Evolutionary conservation across 2,888 invertebrate species (phyloP), one percentile per base, ranked within the genome.

Genomic region (Epirrita christyi): DNA sequence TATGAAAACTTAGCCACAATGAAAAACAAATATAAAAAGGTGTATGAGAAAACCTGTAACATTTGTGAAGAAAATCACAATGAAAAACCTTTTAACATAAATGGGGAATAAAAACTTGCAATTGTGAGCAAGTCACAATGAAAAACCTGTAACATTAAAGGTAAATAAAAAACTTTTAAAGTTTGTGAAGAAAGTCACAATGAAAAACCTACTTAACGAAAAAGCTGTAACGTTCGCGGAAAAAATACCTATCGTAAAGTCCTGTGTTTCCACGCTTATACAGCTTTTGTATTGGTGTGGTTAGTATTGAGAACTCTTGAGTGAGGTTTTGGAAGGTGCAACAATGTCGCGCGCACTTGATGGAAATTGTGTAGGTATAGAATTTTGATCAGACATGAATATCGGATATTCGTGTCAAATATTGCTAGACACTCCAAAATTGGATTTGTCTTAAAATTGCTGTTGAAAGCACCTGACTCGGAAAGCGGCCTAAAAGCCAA

Each of bases 401-500:
- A n/a, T n/a, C n/a, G n/a, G n/a, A n/a, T n/a, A 36, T 37, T 43
- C 28, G 14, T 36, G 36, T 50, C 37, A 21, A n/a, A 40, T 40
- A 7, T 7, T 9, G 32, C 2, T 7, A 40, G 14, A 21, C 6
- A 10, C 10, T 41, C 0, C 27, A 41, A 40, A 40, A 40, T n/a
- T 21, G 41, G 41, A 13, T 10, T 27, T 21, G 44, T 32, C 36
- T 32, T 45, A 32, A 37, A 49, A 53, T 42, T 46, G 43, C 27
- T 32, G 32, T 47, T 51, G 32, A 4, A 38, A 15, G 48, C 34
- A 50, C 51, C 59, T 59, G n/a, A n/a, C n/a, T n/a, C 7, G 52
- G 21, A 46, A 54, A 34, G 29, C 13, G 59, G 59, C 55, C 59
- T 59, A 59, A 38, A 58, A 43, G 54, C 59, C 54, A 27, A 10